Evolutionary conservation across 2,797 vertebrate genomes (phyloP).

Genomic region (Sciurus vulgaris): DNA sequence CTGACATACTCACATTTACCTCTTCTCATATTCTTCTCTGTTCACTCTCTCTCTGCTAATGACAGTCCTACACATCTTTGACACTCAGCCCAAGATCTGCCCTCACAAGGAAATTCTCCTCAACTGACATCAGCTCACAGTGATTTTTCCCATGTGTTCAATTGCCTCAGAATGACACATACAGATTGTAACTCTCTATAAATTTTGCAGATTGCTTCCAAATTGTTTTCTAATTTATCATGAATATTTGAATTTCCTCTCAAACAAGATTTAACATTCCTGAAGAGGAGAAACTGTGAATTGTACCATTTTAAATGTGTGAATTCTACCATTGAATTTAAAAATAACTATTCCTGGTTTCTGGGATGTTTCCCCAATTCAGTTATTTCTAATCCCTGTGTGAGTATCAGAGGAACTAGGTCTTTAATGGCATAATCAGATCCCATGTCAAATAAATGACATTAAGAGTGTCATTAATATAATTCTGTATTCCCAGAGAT

Average conservation of each 20-base stretch:
- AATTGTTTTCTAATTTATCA: slow-evolving; percentile 78
- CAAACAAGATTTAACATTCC: slow-evolving; percentile 79
- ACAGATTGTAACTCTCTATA: neutral
- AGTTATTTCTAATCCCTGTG: slow-evolving; percentile 83
- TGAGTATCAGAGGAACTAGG: slow-evolving; percentile 81
- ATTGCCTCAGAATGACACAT: neutral
- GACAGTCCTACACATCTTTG: neutral
- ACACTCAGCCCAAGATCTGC: neutral
- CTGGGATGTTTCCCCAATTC: slow-evolving; percentile 83
- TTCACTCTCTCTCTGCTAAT: neutral
- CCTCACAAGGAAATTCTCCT: neutral
- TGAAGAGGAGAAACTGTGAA: slow-evolving; percentile 78
- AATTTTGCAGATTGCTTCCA: slow-evolving; percentile 70
- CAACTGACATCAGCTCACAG: neutral
- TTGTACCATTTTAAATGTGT: slow-evolving; percentile 81
- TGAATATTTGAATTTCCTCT: slow-evolving; percentile 73
- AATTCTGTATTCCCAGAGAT: slow-evolving; percentile 84
- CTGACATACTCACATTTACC: neutral
- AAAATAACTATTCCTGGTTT: slow-evolving; percentile 83
- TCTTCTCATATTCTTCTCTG: neutral
- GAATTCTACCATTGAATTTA: slow-evolving; percentile 82
- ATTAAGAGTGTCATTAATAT: slow-evolving; percentile 83
- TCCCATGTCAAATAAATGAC: slow-evolving; percentile 85
- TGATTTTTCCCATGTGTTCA: slow-evolving; percentile 7
- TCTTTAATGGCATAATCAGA: slow-evolving; percentile 84